Evolutionary conservation across 2,888 invertebrate species (phyloP), one percentile per base, ranked within the genome.

Genomic region (Alentia gelatinosa): DNA sequence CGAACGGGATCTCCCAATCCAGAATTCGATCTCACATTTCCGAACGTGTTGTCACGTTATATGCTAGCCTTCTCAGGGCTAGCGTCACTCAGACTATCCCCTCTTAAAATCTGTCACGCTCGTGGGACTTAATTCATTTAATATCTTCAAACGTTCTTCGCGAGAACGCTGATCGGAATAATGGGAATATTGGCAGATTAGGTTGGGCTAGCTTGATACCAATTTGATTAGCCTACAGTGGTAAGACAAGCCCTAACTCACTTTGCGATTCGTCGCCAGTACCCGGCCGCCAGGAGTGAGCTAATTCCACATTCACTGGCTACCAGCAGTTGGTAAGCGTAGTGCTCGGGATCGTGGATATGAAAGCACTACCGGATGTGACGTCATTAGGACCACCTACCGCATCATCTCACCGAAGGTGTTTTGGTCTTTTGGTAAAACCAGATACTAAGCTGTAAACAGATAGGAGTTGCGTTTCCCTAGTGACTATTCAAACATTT

Each of bases 121-220:
- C n/a, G n/a, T n/a, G n/a, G 19, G 47, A 19, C 47, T n/a, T 63
- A 26, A 68, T 68, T 68, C 68, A 68, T 30, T 68, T 68, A 68
- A 68, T 30, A n/a, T 3, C 30, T 26, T 68, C 68, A 68, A 68
- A n/a, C 68, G 4, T 30, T 3, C 30, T 26, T 30, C 23, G 26
- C 26, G 30, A 30, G 68, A 26, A n/a, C 15, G 15, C 63, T n/a
- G 9, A 63, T 63, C n/a, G n/a, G n/a, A 63, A 63, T 63, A 63
- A 63, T 63, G 63, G 9, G 63, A 63, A 63, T 63, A 63, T 63
- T 63, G 68, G 68, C 68, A 68, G 68, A 9, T 68, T 68, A 68
- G 26, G 68, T 68, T 68, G 56, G 68, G 68, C 68, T 68, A 68
- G 33, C 30, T 5, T 26, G 68, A 12, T 30, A 30, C 68, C 68